Conservation (phyloP, 2,113 vertebrate species). For the Elaphurus davidianus region DNA sequence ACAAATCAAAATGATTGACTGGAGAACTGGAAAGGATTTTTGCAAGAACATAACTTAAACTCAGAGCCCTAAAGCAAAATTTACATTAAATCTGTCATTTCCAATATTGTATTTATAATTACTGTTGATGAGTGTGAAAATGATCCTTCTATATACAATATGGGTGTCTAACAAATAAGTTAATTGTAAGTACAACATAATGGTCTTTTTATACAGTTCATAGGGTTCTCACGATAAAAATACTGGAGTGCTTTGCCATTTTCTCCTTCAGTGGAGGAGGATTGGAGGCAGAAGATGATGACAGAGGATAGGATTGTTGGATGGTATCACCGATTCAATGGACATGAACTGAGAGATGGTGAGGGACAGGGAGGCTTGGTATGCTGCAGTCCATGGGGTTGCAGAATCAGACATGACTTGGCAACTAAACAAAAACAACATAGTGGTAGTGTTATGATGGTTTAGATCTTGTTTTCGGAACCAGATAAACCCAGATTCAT, state of each 20-base stretch:
- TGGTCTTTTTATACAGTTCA: not conserved
- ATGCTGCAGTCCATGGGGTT: not conserved
- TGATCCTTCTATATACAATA: not conserved
- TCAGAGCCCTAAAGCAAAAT: not conserved
- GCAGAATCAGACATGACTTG: not conserved
- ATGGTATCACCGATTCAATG: not conserved
- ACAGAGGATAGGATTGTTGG: not conserved
- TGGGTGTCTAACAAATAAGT: not conserved
- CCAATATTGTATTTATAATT: not conserved
- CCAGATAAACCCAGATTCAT: not conserved
- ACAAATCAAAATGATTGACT: not conserved
- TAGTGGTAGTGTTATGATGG: not conserved
- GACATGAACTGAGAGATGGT: not conserved
- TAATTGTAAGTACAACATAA: not conserved
- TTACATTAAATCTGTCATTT: not conserved
- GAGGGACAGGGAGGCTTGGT: not conserved
- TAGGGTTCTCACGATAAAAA: not conserved
- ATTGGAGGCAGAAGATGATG: not conserved
- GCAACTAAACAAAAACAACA: not conserved
- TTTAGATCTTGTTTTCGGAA: not conserved
- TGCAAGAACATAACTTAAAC: not conserved
- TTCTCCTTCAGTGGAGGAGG: not conserved
- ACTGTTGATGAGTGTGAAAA: not conserved
- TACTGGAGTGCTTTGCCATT: not conserved
- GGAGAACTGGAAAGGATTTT: not conserved